These are phyloP conservation scores for Drosophila helvetica DNA, from an alignment of 2,888 invertebrate species.

Conservation along the genomic window DNA sequence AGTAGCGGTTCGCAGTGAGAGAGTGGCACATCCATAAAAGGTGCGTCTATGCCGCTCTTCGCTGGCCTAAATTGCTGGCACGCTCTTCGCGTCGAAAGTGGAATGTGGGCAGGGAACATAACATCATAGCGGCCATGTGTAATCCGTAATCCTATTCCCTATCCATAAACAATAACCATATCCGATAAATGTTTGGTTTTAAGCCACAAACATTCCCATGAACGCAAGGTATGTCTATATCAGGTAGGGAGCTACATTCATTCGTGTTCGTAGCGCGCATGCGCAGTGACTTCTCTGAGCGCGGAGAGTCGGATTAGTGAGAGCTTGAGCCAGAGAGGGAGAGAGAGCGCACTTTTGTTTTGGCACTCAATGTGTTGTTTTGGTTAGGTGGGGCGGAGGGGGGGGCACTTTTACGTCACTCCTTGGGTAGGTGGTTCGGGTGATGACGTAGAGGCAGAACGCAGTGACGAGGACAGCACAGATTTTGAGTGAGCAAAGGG, in stretches of 20 bases:
- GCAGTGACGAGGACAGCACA: conserved; percentile 20
- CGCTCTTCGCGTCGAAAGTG: background rate
- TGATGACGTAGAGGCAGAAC: conserved; percentile 29
- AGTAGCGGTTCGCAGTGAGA: background rate
- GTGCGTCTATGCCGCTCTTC: background rate
- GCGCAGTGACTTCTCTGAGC: background rate
- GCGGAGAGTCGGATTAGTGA: background rate
- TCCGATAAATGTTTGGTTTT: background rate
- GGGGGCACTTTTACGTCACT: conserved; percentile 38
- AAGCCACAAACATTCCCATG: background rate
- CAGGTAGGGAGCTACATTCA: background rate
- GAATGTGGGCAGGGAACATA: background rate
- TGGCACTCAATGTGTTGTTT: conserved; percentile 12
- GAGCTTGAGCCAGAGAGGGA: conserved; percentile 15
- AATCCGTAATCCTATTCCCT: background rate
- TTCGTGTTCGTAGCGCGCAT: background rate
- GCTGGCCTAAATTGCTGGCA: background rate
- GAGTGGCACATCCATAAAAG: background rate
- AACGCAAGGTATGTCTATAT: background rate
- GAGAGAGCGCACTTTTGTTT: conserved; percentile 22
- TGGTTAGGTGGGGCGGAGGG: conserved; percentile 14
- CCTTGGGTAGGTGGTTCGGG: conserved; percentile 1
- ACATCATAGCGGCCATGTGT: too few species aligned
- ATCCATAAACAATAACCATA: background rate
- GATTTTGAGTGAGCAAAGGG: conserved; percentile 20